Evolutionary conservation across 2,797 vertebrate genomes (phyloP), one percentile per base, ranked within the genome.

Genomic region (Enteromius viviparus): DNA sequence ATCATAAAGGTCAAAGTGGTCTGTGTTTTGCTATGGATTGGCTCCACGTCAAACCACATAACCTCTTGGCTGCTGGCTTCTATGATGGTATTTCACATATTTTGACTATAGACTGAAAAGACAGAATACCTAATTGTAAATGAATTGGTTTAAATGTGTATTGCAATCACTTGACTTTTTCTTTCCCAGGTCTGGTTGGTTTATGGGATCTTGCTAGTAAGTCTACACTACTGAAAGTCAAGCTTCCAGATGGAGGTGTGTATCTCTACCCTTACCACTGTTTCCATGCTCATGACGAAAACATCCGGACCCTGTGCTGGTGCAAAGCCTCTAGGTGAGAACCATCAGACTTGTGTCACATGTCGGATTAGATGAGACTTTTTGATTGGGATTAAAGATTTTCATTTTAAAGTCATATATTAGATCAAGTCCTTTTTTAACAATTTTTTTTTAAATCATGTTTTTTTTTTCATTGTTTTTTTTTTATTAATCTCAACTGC

Each of bases 11-110:
- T 0, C 91, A 89, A 51, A 96, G 95, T 0, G 98, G 97, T 3
- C 96, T 96, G 84, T 96, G 97, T 86, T 95, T 98, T 89, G 94
- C 93, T 49, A 90, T 98, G 90, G 97, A 97, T 65, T 99, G 98
- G 98, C 91, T 96, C 87, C 96, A 96, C 0, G 89, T 92, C 71
- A 96, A 96, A 88, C 97, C 97, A 26, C 97, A 99, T 87, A 94
- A 97, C 51, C 87, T 96, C 82, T 90, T 99, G 62, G 97, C 96
- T 11, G 91, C 96, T 11, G 98, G 97, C 42, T 99, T 98, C 88
- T 97, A 96, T 4, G 97, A 99, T 0, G 98, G 98, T 99, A 6
- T 49, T 14, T 82, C 3, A 69, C 1, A n/a, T 66, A 64, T 58
- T 72, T 19, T 69, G 23, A 64, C 26, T 78, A 1, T 34, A 9